Evolutionary conservation across 2,113 vertebrate genomes (phyloP).

Genomic region (Amazona guildingii): DNA sequence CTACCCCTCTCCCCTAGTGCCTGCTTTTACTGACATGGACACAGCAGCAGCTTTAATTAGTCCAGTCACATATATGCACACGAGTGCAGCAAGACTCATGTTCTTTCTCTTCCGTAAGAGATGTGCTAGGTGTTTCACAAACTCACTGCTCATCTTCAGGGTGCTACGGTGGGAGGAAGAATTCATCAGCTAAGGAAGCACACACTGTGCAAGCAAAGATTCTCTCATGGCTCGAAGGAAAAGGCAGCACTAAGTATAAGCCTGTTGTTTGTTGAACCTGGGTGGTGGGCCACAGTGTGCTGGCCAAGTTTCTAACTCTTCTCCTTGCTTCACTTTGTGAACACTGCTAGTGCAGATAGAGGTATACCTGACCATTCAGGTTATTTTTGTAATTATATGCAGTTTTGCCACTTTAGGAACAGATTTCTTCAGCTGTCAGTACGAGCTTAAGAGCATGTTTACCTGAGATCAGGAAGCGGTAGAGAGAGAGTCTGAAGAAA

Average conservation of each 20-base stretch:
- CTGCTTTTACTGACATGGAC: background rate
- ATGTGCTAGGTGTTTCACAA: background rate
- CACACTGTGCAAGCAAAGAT: background rate
- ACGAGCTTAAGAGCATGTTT: background rate
- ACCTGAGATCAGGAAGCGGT: background rate
- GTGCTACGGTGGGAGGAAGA: background rate
- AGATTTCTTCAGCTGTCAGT: background rate
- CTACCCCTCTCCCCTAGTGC: background rate
- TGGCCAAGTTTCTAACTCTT: background rate
- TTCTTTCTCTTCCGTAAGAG: background rate
- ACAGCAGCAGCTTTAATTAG: background rate
- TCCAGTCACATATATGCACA: background rate
- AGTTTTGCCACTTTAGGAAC: background rate
- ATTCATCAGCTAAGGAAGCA: background rate
- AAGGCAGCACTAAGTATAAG: background rate
- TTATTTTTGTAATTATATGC: background rate
- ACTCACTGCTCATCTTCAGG: background rate
- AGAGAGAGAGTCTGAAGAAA: background rate
- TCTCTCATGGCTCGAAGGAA: background rate
- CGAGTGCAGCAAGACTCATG: background rate
- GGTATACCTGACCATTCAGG: background rate
- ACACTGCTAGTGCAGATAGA: rapidly evolving
- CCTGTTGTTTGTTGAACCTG: background rate
- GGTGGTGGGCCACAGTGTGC: background rate
- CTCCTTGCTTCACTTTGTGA: background rate